phyloP scores from a whole-genome alignment of 1,140 invertebrate genomes.

The Pissodes strobi region DNA sequence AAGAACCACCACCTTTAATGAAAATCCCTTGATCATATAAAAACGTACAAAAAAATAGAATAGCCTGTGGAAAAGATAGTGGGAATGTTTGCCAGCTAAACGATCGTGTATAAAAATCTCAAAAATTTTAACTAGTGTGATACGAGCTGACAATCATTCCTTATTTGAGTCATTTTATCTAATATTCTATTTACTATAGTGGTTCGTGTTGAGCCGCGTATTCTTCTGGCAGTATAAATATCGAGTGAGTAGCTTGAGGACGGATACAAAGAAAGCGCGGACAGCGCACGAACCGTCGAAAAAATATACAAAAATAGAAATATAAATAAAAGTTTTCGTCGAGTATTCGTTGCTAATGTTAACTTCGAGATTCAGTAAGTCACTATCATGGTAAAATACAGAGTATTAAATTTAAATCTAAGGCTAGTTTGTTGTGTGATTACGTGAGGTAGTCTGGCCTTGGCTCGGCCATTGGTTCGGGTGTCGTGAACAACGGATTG shows the following conservation, averaged over 20 bases:
- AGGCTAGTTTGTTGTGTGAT: conserved; percentile 31
- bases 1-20: conserved; percentile 52
- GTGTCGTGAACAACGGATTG: conserved; percentile 89
- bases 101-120: conserved; percentile 8
- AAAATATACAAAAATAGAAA: conserved; percentile 43
- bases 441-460: conserved; percentile 77
- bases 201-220: neutral
- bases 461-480: conserved; percentile 75
- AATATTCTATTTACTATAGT: conserved; percentile 19
- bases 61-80: conserved; percentile 56
- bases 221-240: conserved; percentile 43
- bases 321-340: conserved; percentile 37
- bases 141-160: conserved; percentile 38
- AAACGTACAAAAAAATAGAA: conserved; percentile 12
- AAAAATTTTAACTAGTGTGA: conserved; percentile 7
- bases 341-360: conserved; percentile 34
- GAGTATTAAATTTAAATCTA: conserved; percentile 36
- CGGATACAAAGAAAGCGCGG: conserved; percentile 41
- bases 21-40: conserved; percentile 49
- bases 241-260: conserved; percentile 47
- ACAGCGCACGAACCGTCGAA: conserved; percentile 13
- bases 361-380: conserved; percentile 10
- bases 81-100: conserved; percentile 38
- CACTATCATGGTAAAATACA: conserved; percentile 24
- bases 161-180: conserved; percentile 30